phyloP scores from a whole-genome alignment of 2,797 vertebrate genomes.

The Takifugu ocellatus region DNA sequence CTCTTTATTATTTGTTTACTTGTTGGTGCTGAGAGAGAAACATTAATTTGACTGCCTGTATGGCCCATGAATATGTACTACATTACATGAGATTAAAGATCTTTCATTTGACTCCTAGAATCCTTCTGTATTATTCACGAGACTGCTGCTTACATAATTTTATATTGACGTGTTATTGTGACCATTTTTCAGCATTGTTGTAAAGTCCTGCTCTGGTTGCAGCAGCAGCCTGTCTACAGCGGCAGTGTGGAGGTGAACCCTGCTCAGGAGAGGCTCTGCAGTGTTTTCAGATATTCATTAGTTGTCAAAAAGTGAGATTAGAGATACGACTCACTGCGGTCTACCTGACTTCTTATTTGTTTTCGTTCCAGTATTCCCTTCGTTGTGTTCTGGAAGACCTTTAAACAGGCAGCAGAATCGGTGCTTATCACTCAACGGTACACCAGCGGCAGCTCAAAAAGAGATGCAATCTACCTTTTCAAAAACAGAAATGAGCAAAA shows the following conservation, averaged over 20 bases:
- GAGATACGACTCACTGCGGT: slow-evolving; percentile 65
- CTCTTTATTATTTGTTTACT: too few relatives aligned
- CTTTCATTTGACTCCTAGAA: too few relatives aligned
- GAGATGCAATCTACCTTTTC: slow-evolving; percentile 54
- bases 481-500: slow-evolving; percentile 51
- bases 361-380: slow-evolving; percentile 68
- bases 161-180: too few relatives aligned
- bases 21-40: too few relatives aligned
- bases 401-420: slow-evolving; percentile 45
- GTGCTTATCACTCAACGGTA: slow-evolving; percentile 59
- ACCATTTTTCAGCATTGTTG: too few relatives aligned
- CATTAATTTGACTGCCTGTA: too few relatives aligned
- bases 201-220: too few relatives aligned
- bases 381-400: slow-evolving; percentile 48
- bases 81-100: too few relatives aligned
- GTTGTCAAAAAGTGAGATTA: slow-evolving; percentile 49
- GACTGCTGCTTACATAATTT: too few relatives aligned
- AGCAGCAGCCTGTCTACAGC: too few relatives aligned
- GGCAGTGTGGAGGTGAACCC: slow-evolving; percentile 24
- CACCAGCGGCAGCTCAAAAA: slow-evolving; percentile 42
- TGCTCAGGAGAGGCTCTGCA: slow-evolving; percentile 47
- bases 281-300: slow-evolving; percentile 72
- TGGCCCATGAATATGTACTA: too few relatives aligned
- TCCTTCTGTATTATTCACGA: too few relatives aligned
- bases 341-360: slow-evolving; percentile 72